Evolutionary conservation across 2,888 invertebrate genomes (phyloP).

Genomic region (Eretmocerus hayati): DNA sequence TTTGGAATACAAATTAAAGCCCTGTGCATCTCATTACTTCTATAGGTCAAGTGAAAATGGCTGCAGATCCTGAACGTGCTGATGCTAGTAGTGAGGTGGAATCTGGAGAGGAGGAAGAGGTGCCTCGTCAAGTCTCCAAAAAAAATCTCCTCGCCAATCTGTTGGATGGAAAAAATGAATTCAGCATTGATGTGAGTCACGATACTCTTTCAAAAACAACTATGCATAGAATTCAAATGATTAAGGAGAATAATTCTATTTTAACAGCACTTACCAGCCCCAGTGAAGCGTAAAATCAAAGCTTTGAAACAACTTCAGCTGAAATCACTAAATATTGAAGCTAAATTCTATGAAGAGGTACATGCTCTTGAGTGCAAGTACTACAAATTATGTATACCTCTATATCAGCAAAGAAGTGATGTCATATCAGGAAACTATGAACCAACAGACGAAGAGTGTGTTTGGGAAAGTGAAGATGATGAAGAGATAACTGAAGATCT

Average conservation of each 20-base stretch:
- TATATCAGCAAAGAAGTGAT: conserved; percentile 67
- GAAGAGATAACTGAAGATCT: conserved; percentile 56
- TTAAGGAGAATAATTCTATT: neutral
- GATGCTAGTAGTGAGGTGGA: conserved; percentile 63
- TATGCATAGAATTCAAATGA: conserved; percentile 1
- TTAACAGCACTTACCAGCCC: conserved; percentile 50
- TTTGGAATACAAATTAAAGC: too few relatives aligned
- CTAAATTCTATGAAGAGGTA: conserved; percentile 89
- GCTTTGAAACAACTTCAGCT: conserved; percentile 82
- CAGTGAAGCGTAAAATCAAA: conserved; percentile 74
- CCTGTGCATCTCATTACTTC: too few relatives aligned
- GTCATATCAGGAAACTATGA: conserved; percentile 71
- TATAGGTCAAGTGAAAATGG: conserved; percentile 53
- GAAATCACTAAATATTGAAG: conserved; percentile 78
- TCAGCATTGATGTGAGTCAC: conserved; percentile 50
- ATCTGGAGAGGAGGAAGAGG: conserved; percentile 57
- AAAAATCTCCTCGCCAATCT: conserved; percentile 52
- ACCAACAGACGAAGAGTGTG: conserved; percentile 82
- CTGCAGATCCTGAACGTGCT: conserved; percentile 59
- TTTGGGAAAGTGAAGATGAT: conserved; percentile 80
- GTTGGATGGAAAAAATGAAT: conserved; percentile 54
- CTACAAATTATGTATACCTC: conserved; percentile 67
- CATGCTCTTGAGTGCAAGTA: conserved; percentile 90
- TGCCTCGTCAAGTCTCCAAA: conserved; percentile 31
- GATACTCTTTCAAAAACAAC: conserved; percentile 4